These are phyloP conservation scores for Larimichthys crocea DNA, from an alignment of 2,113 vertebrate species.

Conservation along the genomic window DNA sequence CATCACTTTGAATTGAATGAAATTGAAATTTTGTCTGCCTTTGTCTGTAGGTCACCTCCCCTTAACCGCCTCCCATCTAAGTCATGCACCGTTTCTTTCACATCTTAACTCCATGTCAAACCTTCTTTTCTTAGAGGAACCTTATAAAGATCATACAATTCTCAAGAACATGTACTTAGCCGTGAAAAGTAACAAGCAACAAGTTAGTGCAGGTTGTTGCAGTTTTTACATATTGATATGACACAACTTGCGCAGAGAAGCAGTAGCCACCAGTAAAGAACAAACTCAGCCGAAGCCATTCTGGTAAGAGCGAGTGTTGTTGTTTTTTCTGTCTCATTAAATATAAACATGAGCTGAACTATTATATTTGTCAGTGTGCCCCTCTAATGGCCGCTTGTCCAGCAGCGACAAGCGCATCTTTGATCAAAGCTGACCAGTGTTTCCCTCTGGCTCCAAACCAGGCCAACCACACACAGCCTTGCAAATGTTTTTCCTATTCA, in stretches of 20 bases:
- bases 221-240: not conserved
- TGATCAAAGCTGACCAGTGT: conserved; percentile 52
- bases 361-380: conserved; percentile 25
- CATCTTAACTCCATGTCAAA: not conserved
- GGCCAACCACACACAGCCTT: not conserved
- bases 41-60: not conserved
- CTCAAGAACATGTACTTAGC: not conserved
- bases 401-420: not conserved
- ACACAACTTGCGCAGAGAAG: not conserved
- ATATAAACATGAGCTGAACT: conserved; percentile 23
- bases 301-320: not conserved
- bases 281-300: not conserved
- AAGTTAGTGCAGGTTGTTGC: conserved; percentile 1
- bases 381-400: conserved; percentile 37
- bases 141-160: not conserved
- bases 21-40: not conserved
- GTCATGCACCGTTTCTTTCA: not conserved
- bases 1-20: not conserved
- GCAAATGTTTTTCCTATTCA: conserved; percentile 45
- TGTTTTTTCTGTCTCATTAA: conserved; percentile 29
- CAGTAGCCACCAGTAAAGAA: not conserved
- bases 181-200: not conserved
- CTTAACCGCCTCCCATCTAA: not conserved
- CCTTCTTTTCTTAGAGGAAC: not conserved
- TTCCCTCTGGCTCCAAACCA: conserved; percentile 32